Evolutionary conservation across 2,888 invertebrate genomes (phyloP).

Genomic region (Hypomecis punctinalis): DNA sequence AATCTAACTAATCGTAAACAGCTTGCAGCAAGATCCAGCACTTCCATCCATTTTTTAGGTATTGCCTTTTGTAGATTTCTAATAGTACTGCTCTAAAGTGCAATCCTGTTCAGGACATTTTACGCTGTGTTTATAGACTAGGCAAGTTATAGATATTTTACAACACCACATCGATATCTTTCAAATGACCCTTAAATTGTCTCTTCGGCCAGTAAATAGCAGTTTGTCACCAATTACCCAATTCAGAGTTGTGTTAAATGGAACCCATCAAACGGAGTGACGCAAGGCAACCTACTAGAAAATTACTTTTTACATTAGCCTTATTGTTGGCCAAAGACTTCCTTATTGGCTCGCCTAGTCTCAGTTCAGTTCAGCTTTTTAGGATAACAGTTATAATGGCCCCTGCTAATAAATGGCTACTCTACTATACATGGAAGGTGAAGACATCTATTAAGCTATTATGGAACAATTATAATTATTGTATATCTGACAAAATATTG

Average conservation of each 20-base stretch:
- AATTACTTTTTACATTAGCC: constrained; percentile 17
- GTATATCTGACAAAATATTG: no score
- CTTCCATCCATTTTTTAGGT: no score
- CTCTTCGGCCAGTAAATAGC: not conserved
- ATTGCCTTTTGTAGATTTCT: no score
- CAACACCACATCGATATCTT: no score
- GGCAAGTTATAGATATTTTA: no score
- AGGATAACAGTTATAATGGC: not conserved
- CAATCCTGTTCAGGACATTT: no score
- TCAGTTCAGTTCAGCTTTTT: constrained; percentile 1
- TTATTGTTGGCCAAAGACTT: constrained; percentile 16
- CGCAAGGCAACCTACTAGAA: constrained; percentile 2
- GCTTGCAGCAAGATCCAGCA: no score
- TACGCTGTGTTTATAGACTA: no score
- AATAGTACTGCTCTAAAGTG: no score
- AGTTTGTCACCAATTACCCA: constrained; percentile 3
- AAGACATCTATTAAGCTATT: no score
- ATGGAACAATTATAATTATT: no score
- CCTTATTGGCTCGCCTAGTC: constrained; percentile 9
- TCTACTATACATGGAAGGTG: not conserved
- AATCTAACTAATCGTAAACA: no score
- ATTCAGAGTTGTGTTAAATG: constrained; percentile 5
- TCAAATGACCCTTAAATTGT: not conserved
- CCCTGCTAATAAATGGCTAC: not conserved
- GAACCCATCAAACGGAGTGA: constrained; percentile 6